Conservation (phyloP, 2,113 vertebrate species). For the Porphyrio hochstetteri region DNA sequence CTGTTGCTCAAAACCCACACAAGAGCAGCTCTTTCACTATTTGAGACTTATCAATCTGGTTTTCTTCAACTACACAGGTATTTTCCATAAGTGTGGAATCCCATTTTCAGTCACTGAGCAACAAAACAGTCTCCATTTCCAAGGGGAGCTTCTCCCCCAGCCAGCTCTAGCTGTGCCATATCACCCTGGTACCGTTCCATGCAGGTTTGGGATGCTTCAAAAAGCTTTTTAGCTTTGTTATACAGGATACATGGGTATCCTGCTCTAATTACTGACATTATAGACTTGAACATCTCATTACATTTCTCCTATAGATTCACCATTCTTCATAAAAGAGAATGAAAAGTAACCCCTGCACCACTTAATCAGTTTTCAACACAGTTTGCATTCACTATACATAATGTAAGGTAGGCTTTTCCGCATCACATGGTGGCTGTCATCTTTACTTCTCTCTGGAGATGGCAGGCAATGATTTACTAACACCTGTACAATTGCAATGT, state of each 20-base stretch:
- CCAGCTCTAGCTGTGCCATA: background rate
- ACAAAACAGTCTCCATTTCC: background rate
- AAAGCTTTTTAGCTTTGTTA: background rate
- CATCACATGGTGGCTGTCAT: background rate
- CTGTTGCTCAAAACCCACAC: background rate
- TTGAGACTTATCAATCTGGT: background rate
- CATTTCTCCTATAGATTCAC: background rate
- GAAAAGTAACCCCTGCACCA: background rate
- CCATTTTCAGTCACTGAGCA: background rate
- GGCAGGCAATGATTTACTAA: conserved; percentile 15
- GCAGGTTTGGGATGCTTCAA: background rate
- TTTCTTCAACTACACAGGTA: background rate
- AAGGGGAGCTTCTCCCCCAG: background rate
- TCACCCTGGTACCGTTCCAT: background rate
- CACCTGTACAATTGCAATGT: background rate
- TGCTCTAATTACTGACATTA: background rate
- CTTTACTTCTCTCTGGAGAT: background rate
- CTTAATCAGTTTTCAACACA: background rate
- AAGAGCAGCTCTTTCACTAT: background rate
- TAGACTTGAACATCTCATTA: background rate
- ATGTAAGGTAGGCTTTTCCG: background rate
- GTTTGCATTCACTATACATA: background rate
- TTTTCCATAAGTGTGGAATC: background rate
- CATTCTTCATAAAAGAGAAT: background rate
- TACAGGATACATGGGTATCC: background rate